A percentile compares a stretch with the other conserved stretches of the same genome.
Conservation (phyloP, 1,140 invertebrate genomes). For the Aplysia californica region DNA sequence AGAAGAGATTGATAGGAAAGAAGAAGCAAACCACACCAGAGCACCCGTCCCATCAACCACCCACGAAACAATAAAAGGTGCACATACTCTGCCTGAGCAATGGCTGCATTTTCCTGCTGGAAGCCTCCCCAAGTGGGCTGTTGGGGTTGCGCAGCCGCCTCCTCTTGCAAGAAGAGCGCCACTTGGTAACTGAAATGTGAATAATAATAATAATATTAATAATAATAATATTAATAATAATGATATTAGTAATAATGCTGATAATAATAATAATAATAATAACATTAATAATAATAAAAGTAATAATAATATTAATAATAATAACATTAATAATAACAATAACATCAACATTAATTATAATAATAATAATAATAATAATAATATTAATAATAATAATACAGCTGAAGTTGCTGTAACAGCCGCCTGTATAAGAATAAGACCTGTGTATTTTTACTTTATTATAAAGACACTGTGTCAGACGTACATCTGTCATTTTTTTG, state of each 20-base stretch:
- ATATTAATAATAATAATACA: too few species aligned
- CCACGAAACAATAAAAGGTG: not conserved
- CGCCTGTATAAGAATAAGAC: too few species aligned
- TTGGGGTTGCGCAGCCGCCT: conserved; percentile 59
- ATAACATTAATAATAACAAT: not conserved
- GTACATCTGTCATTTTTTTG: too few species aligned
- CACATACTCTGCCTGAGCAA: conserved; percentile 64
- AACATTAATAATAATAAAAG: not conserved
- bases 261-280: not conserved
- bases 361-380: too few species aligned
- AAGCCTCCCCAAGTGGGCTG: conserved; percentile 55
- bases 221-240: not conserved
- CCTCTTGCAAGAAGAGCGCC: conserved; percentile 69
- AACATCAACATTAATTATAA: too few species aligned
- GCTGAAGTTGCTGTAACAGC: too few species aligned
- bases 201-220: not conserved
- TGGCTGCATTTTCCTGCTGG: conserved; percentile 41
- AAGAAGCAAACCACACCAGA: not conserved
- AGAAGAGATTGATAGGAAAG: conserved; percentile 5
- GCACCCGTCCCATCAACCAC: not conserved
- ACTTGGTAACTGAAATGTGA: conserved; percentile 66
- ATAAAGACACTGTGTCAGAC: too few species aligned
- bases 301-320: not conserved
- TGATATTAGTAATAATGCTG: not conserved
- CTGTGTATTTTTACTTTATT: too few species aligned